Percentiles rank a stretch among this genome's conserved stretches.
These are phyloP conservation scores for Galagoides demidoff DNA, from an alignment of 2,797 vertebrate species.

Conservation along the genomic window DNA sequence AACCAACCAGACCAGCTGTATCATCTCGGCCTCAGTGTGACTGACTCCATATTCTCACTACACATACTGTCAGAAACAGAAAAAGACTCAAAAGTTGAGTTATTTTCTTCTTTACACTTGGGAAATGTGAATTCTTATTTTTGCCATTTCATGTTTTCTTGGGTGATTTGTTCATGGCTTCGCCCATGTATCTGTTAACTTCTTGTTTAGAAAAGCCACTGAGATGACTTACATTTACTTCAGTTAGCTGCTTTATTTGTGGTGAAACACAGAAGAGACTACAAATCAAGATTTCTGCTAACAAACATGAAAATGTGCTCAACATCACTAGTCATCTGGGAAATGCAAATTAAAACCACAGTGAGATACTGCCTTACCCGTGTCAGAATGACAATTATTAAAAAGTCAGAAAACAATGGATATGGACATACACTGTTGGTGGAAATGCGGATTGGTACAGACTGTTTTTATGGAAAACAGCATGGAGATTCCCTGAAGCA, in stretches of 20 bases:
- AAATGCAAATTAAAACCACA: neutral
- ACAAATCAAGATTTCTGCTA: neutral
- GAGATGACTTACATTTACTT: neutral
- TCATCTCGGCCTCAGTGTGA: too few relatives aligned
- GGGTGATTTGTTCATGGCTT: neutral
- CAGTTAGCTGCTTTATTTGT: neutral
- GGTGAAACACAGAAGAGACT: neutral
- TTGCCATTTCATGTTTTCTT: neutral
- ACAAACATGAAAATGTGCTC: neutral
- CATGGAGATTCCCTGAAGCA: neutral
- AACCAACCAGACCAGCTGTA: too few relatives aligned
- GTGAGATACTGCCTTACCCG: neutral
- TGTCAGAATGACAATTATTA: neutral
- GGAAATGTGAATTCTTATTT: slow-evolving; percentile 8
- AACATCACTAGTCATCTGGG: neutral
- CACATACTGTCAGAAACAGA: neutral
- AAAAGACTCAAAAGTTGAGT: neutral
- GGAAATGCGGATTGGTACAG: neutral
- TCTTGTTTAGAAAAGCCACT: neutral
- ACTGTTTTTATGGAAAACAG: neutral
- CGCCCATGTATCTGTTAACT: neutral
- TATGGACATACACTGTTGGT: neutral
- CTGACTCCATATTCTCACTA: too few relatives aligned
- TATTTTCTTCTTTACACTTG: neutral
- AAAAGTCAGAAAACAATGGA: neutral